Conservation (phyloP, 2,888 invertebrate species). For the Meiosimyza decipiens region DNA sequence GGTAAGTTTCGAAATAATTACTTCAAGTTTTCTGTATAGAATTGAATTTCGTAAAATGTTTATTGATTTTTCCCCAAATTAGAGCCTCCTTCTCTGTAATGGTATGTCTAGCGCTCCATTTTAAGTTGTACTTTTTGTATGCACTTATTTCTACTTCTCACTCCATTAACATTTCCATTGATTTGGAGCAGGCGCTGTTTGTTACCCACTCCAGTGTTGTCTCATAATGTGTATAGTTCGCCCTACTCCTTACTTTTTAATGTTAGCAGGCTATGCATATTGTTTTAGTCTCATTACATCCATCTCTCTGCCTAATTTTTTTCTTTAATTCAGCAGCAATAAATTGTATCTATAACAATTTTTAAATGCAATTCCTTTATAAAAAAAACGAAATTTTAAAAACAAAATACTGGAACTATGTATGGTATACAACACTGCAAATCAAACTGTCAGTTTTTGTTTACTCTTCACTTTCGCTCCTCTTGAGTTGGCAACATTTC, state of each 20-base stretch:
- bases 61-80: slow-evolving; percentile 41
- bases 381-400: slow-evolving; percentile 21
- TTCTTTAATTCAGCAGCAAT: slow-evolving; percentile 10
- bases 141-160: slow-evolving; percentile 13
- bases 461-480: slow-evolving; percentile 8
- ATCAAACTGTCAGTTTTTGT: slow-evolving; percentile 11
- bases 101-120: slow-evolving; percentile 35
- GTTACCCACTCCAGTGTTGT: slow-evolving; percentile 20
- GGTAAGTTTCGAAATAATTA: slow-evolving; percentile 11
- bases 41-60: slow-evolving; percentile 25
- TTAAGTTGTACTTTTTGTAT: slow-evolving; percentile 10
- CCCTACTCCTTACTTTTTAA: too few species aligned
- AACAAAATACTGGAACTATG: not conserved
- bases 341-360: slow-evolving; percentile 49
- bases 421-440: slow-evolving; percentile 23
- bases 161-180: slow-evolving; percentile 6
- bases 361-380: slow-evolving; percentile 42
- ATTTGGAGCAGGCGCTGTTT: slow-evolving; percentile 34
- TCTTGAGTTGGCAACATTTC: not conserved
- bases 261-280: too few species aligned
- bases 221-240: not conserved
- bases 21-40: not conserved
- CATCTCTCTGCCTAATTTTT: too few species aligned
- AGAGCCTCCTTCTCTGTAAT: slow-evolving; percentile 22
- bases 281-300: too few species aligned